These are phyloP conservation scores for Macroteleia sp. DNA, from an alignment of 2,888 invertebrate species.

Conservation along the genomic window DNA sequence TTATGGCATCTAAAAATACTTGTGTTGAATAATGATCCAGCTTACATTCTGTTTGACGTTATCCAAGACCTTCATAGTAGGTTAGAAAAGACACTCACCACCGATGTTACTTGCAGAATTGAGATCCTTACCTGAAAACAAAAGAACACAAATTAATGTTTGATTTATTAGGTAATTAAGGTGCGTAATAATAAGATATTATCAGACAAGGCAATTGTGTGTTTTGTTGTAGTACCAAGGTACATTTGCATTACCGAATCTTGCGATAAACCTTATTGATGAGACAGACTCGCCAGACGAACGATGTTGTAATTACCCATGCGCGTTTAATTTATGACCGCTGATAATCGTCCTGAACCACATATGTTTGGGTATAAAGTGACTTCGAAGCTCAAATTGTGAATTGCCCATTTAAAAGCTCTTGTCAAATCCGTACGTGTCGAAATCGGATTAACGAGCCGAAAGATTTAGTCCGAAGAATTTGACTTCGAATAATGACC, in stretches of 20 bases:
- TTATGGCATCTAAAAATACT: too few species aligned
- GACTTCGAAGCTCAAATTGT: conserved; percentile 35
- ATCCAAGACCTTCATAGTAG: too few species aligned
- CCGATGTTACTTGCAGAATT: conserved; percentile 82
- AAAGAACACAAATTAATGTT: conserved; percentile 56
- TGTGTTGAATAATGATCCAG: too few species aligned
- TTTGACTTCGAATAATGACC: conserved; percentile 22
- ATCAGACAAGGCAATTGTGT: conserved; percentile 14
- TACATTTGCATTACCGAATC: conserved; percentile 48
- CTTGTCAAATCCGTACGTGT: neutral
- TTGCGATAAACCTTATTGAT: conserved; percentile 60
- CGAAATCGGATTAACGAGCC: conserved; percentile 22
- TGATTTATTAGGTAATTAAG: conserved; percentile 4
- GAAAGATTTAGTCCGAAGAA: conserved; percentile 25
- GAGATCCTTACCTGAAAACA: conserved; percentile 83
- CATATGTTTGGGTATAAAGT: conserved; percentile 47
- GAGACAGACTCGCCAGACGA: conserved; percentile 55
- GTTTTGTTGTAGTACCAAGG: conserved; percentile 36
- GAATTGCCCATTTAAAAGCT: conserved; percentile 34
- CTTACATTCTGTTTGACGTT: too few species aligned
- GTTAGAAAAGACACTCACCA: conserved; percentile 80
- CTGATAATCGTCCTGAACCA: conserved; percentile 42
- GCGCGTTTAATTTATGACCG: conserved; percentile 42
- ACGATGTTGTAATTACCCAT: conserved; percentile 50
- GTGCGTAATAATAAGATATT: conserved; percentile 16